Base-by-base conservation (phyloP, 2,797 vertebrate species). In the Aeoliscus strigatus region DNA sequence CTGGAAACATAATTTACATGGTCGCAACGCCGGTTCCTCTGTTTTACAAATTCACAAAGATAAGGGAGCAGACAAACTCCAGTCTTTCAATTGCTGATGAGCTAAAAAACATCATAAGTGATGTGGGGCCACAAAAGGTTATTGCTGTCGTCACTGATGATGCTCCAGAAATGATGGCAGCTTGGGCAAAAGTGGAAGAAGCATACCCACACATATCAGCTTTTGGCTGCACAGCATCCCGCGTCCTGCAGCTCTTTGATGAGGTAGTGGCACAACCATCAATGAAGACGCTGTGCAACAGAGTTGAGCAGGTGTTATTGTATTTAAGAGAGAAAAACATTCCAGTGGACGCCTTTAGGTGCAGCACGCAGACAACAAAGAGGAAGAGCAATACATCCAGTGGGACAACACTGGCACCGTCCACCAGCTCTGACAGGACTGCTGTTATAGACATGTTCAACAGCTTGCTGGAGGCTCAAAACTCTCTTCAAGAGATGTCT, bases 401-500 rank as follows among this genome's bases (percentile, higher is more conserved):
- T 5, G 32, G 26, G 11, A 43, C 51, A 4, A 35, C 29, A 9
- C 15, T 70, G 39, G 42, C 26, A 8, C 54, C 60, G 3, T 54
- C 51, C 8, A n/a, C 36, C 6, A 16, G 13, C 36, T 43, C 66
- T 4, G 40, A 61, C 26, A 58, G 66, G 59, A 58, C 30, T 5
- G 28, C 27, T 6, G 53, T 75, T 63, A 48, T 70, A 6, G 40
- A 54, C 38, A 62, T 67, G 72, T 58, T 66, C 35, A 70, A 13
- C 52, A 61, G 62, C 47, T 63, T 80, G 12, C 35, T 77, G n/a
- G 47, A 74, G 38, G 60, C 48, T 11, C 74, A 79, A 50, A 54
- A 36, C 41, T 53, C 65, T 23, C 39, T 81, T 9, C 58, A 63
- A 35, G 62, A 77, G 29, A 74, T 77, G 65, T 57, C 65, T 5